Conservation (phyloP, 2,888 invertebrate genomes). For the Melanostoma scalare region DNA sequence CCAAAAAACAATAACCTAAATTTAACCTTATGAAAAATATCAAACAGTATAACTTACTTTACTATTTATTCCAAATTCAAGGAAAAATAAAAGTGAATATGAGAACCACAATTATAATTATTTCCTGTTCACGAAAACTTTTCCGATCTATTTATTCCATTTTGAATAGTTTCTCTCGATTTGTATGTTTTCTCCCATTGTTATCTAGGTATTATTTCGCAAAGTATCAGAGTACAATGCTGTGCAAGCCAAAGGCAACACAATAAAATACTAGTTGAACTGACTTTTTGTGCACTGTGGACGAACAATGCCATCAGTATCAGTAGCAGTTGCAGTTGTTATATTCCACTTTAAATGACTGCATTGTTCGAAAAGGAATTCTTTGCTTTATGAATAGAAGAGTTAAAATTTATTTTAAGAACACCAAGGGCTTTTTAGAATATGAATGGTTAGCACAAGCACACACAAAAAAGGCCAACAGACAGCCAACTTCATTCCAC, state of each 20-base stretch:
- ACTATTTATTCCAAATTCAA: neutral
- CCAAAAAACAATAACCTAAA: too few species aligned
- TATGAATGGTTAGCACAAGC: neutral
- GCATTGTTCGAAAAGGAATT: constrained; percentile 10
- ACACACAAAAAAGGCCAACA: too few species aligned
- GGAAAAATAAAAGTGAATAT: neutral
- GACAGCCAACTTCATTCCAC: too few species aligned
- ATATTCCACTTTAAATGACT: constrained; percentile 5
- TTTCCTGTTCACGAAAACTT: too few species aligned
- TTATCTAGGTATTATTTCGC: too few species aligned
- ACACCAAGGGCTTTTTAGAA: neutral
- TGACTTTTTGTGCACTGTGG: neutral
- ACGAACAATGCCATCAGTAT: constrained; percentile 22
- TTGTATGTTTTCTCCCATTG: too few species aligned
- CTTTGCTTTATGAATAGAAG: constrained; percentile 15
- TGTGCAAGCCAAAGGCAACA: neutral
- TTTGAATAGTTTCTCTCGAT: too few species aligned
- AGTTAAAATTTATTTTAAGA: neutral
- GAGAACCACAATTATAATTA: neutral
- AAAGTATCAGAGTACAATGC: too few species aligned
- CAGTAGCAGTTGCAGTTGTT: neutral
- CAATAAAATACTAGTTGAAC: constrained; percentile 1
- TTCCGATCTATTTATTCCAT: too few species aligned
- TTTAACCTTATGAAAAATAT: too few species aligned
- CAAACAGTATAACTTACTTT: neutral